Evolutionary conservation across 2,113 vertebrate species (phyloP).

Genomic region (Cinclus mexicanus): DNA sequence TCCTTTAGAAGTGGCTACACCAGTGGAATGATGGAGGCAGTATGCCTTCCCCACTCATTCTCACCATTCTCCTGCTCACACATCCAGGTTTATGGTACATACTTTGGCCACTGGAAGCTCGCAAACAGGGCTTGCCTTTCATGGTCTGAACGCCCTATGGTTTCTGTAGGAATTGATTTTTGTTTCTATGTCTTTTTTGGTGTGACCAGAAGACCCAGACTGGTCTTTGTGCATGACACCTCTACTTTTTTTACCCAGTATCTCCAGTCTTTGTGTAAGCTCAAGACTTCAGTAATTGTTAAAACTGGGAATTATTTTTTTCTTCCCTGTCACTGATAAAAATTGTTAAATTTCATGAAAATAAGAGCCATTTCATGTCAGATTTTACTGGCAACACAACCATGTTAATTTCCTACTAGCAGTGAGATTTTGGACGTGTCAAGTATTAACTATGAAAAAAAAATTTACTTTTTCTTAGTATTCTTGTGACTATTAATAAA

Average conservation of each 20-base stretch:
- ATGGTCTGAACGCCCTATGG: background rate
- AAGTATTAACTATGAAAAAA: background rate
- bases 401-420: background rate
- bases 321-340: background rate
- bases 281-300: background rate
- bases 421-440: background rate
- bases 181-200: background rate
- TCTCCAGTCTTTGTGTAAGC: background rate
- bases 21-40: background rate
- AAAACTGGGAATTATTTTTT: background rate
- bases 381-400: background rate
- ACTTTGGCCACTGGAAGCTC: background rate
- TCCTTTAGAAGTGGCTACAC: slow-evolving; percentile 28
- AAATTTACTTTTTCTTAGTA: background rate
- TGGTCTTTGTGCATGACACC: background rate
- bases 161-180: background rate
- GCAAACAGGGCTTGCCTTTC: background rate
- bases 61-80: background rate
- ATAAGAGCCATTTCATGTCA: background rate
- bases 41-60: background rate
- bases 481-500: background rate
- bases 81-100: background rate
- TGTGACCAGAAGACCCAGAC: background rate
- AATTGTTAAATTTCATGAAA: background rate
- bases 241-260: background rate